Evolutionary conservation across 1,140 invertebrate genomes (phyloP).

Genomic region (Drosophila truncata): DNA sequence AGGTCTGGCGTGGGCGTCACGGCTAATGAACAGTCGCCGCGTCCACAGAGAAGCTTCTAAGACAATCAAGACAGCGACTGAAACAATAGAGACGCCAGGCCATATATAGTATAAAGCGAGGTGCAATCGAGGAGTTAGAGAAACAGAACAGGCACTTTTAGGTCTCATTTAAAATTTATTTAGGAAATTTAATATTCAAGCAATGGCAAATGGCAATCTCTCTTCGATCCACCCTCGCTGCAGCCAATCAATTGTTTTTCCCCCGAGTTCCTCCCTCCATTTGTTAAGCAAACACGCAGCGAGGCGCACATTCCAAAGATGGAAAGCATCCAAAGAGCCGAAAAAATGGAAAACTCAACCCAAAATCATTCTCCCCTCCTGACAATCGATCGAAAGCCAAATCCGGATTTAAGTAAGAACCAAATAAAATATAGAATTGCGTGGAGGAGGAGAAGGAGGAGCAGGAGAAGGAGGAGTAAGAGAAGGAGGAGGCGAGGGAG

Average conservation of each 20-base stretch:
- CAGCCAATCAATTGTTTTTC: slow-evolving; percentile 41
- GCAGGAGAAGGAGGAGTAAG: not conserved
- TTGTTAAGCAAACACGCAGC: slow-evolving; percentile 53
- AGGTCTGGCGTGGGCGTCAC: slow-evolving; percentile 67
- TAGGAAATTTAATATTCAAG: too few relatives aligned
- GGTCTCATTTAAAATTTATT: not conserved
- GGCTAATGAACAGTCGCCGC: slow-evolving; percentile 65
- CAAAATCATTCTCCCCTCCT: slow-evolving; percentile 9
- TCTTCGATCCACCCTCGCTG: slow-evolving; percentile 37
- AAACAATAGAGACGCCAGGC: slow-evolving; percentile 58
- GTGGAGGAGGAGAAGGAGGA: not conserved
- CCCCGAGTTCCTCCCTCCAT: slow-evolving; percentile 28
- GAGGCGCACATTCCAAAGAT: slow-evolving; percentile 13
- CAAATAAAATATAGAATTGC: slow-evolving; percentile 7
- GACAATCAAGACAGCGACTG: slow-evolving; percentile 22
- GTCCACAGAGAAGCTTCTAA: not conserved
- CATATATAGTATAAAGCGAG: slow-evolving; percentile 33
- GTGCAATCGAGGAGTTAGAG: slow-evolving; percentile 1
- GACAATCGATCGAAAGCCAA: slow-evolving; percentile 34
- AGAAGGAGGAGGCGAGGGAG: not conserved
- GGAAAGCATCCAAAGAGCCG: not conserved
- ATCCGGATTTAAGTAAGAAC: slow-evolving; percentile 2
- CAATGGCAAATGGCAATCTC: too few relatives aligned
- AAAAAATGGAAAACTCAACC: not conserved
- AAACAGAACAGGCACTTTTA: not conserved